A percentile compares a stretch with the other conserved stretches of the same genome.
phyloP scores from a whole-genome alignment of 2,888 invertebrate species.

The Microctonus brassicae region DNA sequence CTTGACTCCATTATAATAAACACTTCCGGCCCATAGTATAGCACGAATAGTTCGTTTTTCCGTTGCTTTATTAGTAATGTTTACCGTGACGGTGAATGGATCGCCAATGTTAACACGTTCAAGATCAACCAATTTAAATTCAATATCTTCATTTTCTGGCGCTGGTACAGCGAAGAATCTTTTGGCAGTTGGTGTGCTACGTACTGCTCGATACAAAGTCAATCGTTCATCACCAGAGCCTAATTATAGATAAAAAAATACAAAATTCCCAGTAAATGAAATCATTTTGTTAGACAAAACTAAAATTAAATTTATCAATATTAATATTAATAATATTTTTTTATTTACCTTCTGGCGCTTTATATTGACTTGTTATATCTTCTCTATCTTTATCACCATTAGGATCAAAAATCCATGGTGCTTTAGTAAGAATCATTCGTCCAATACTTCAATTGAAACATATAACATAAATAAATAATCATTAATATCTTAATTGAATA shows the following conservation, averaged over 20 bases:
- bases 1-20: conserved; percentile 84
- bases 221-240: conserved; percentile 80
- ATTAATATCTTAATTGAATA: not conserved
- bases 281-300: no score
- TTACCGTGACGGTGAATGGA: conserved; percentile 77
- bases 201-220: conserved; percentile 81
- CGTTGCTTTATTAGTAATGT: conserved; percentile 75
- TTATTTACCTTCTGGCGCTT: conserved; percentile 77
- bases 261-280: no score
- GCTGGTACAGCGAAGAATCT: conserved; percentile 76
- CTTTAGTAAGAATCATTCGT: conserved; percentile 81
- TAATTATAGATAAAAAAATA: conserved; percentile 48
- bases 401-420: conserved; percentile 79
- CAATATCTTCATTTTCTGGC: conserved; percentile 74
- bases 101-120: conserved; percentile 80
- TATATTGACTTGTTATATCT: conserved; percentile 80
- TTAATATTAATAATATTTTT: no score
- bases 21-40: conserved; percentile 77
- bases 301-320: not conserved
- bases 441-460: conserved; percentile 73
- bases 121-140: conserved; percentile 77
- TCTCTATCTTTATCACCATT: conserved; percentile 80
- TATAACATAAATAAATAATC: not conserved
- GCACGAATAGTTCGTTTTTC: conserved; percentile 77
- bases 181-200: conserved; percentile 78